phyloP scores from a whole-genome alignment of 2,888 invertebrate species.

The Lasioglossum villosulum region DNA sequence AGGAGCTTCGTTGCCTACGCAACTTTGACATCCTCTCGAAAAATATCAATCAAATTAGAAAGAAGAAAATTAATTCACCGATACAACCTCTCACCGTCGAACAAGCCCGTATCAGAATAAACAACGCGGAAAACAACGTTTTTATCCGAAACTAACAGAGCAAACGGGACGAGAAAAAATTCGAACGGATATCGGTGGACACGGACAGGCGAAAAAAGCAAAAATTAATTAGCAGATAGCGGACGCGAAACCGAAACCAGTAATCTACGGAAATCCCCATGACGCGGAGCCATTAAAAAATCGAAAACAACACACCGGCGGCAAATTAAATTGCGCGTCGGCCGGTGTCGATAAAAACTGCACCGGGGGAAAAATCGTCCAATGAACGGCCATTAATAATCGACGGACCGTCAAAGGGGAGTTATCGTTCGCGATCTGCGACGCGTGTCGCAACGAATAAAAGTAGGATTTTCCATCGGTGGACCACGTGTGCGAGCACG shows the following conservation, averaged over 20 bases:
- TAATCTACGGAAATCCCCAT: slow-evolving; percentile 1
- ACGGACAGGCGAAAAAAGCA: neutral
- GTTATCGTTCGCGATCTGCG: slow-evolving; percentile 26
- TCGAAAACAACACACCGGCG: neutral
- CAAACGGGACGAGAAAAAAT: neutral
- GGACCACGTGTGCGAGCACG: slow-evolving; percentile 59
- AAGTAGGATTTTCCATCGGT: slow-evolving; percentile 44
- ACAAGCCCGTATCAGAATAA: neutral
- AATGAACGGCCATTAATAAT: slow-evolving; percentile 1
- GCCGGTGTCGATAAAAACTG: neutral
- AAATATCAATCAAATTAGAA: neutral
- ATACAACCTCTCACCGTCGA: neutral
- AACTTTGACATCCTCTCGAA: neutral
- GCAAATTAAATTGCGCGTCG: neutral
- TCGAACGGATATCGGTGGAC: neutral
- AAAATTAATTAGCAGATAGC: slow-evolving; percentile 1
- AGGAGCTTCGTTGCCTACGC: too few relatives aligned
- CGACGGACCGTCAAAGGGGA: neutral
- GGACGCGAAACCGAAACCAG: neutral
- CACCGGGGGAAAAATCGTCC: neutral
- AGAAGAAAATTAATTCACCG: neutral
- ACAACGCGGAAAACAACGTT: neutral
- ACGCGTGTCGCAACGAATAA: slow-evolving; percentile 23
- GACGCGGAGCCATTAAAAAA: slow-evolving; percentile 2
- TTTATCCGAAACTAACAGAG: neutral